Base-by-base conservation (phyloP, 1,140 invertebrate species). In the Heliothis virescens region DNA sequence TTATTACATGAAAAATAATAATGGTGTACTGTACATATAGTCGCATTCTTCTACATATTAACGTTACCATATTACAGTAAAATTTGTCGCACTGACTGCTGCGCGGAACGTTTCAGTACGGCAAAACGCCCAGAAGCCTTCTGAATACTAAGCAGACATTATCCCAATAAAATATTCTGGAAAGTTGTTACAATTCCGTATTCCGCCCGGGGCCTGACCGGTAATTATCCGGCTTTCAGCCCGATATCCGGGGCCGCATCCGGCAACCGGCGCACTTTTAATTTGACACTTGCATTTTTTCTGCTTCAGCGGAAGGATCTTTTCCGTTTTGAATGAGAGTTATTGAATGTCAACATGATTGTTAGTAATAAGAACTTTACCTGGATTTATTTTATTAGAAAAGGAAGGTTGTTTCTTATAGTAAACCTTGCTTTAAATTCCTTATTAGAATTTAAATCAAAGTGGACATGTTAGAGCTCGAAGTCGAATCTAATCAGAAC, bases 141-240 rank as follows among this genome's bases (percentile, higher is more conserved):
- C 47, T n/a, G 59, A 76, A 76, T 63, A 48, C 26, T 63, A 65
- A 76, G 26, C 60, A 76, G 47, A 76, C 52, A 59, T 52, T 65
- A 29, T 63, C 47, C 53, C 21, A 13, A 63, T 53, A 65, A 65
- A 65, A 76, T 76, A 76, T 76, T 76, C 74, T 18, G 50, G 52
- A 57, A 74, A 76, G 12, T 76, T 48, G 47, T 47, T 62, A 21
- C 34, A 21, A 74, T 47, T 63, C 21, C 74, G 59, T 65, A 16
- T 53, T 34, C 60, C 60, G 48, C 5, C 26, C 15, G 41, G 48
- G 48, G 13, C n/a, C 47, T 60, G 57, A 50, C 41, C 74, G 60
- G 59, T 50, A 76, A 76, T 76, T 76, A 76, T 76, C 60, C 48
- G 60, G 59, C 60, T 76, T 76, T 76, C 74, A 76, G 60, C 18